Base-by-base conservation (phyloP, 2,113 vertebrate genomes). In the Chaenogobius annularis region DNA sequence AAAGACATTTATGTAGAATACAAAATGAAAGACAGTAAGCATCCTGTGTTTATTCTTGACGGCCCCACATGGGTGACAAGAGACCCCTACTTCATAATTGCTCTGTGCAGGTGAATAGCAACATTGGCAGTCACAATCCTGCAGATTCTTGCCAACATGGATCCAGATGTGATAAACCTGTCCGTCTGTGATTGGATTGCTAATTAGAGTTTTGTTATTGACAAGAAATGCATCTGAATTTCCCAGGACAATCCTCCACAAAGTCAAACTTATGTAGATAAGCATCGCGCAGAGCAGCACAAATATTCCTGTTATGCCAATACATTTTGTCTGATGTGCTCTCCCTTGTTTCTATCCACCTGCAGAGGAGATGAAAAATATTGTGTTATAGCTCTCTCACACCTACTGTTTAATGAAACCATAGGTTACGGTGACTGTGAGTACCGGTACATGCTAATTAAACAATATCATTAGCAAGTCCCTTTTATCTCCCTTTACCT, bases 1-100 rank as follows among this genome's bases (percentile, higher is more conserved):
- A 93, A 90, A 85, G 95, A 90, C 85, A 86, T 98, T 93, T 96
- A 94, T 95, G 86, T 97, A 96, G 95, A 98, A 92, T 98, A 97
- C 94, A 91, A 91, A 92, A 90, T 94, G 92, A 88, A 93, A 88
- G 92, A 95, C 95, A 98, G 96, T 98, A 98, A 98, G 96, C 93
- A 87, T 77, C 74, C 69, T 90, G 89, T 91, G 74, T 71, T 48
- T 52, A 47, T 80, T 75, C 66, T 47, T 77, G 68, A 61, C 74
- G 84, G 40, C 73, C 81, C 50, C 74, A 73, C 68, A 20, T 55
- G 79, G 81, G 84, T 87, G 78, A 64, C 55, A 82, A 85, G 86
- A 88, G 87, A 91, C 72, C 76, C 70, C 79, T 88, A 82, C 83
- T 82, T 79, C 78, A 71, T 73, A 56, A 64, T 64, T 76, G 78